Base-by-base conservation (phyloP, 2,888 invertebrate genomes). In the Tachina grossa region DNA sequence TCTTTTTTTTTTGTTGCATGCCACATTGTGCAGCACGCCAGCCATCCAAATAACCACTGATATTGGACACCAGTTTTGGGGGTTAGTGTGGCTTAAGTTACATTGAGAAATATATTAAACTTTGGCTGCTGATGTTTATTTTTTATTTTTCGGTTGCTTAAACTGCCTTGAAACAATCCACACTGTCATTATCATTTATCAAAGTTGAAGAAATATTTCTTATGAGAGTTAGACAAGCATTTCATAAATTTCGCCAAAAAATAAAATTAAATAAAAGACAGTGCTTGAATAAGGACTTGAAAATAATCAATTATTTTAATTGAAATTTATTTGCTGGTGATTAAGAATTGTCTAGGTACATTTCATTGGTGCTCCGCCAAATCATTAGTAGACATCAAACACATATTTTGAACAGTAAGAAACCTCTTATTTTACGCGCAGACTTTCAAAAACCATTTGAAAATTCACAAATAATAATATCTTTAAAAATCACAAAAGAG, bases 91-190 rank as follows among this genome's bases (percentile, higher is more conserved):
- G 51, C 2, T 69, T 53, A 14, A 19, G 51, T 66, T 57, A 57
- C 74, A 59, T n/a, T n/a, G 59, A 68, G 66, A 74, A 66, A 59
- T 59, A 43, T 49, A 74, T 74, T 66, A 22, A 49, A 19, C 31
- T 74, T 66, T 55, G 16, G 49, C 66, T 63, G 39, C 16, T 65
- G 43, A 49, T 19, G 41, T 14, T 16, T 57, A 14, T 65, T 66
- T 57, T 43, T 43, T 19, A 11, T 63, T 19, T 10, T 63, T 51
- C 0, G 16, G 39, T 1, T 19, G 39, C 43, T 57, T 0, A 31
- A 16, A 31, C n/a, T 68, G 68, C 49, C 68, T 22, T 51, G 6
- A 22, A 51, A 16, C 61, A 51, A 31, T 59, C 9, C 41, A 61
- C 41, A 57, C 13, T 47, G 16, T 66, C 57, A 59, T 19, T 6